Conservation (phyloP, 2,797 vertebrate species). For the Thamnophis elegans region DNA sequence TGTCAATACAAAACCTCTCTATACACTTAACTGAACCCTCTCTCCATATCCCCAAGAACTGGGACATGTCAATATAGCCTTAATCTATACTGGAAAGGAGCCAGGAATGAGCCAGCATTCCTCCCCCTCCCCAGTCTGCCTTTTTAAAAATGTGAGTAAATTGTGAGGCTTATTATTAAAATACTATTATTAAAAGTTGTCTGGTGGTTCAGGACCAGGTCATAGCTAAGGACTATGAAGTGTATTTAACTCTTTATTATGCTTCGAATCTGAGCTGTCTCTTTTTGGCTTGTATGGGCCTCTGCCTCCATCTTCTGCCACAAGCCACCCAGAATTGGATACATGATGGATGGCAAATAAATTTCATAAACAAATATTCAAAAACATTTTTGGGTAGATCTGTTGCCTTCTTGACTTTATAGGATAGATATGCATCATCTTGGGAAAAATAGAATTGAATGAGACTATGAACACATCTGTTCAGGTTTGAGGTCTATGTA, state of each 20-base stretch:
- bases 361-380: background rate
- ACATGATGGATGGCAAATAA: background rate
- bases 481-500: background rate
- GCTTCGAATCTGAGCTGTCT: background rate
- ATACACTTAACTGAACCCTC: background rate
- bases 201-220: background rate
- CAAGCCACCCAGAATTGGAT: background rate
- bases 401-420: background rate
- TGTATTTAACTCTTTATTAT: background rate
- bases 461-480: background rate
- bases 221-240: background rate
- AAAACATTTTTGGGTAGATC: background rate
- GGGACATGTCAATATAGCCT: background rate
- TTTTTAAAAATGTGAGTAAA: background rate
- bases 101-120: background rate
- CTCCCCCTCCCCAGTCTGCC: background rate
- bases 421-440: background rate
- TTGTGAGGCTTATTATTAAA: background rate
- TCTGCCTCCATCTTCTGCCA: background rate
- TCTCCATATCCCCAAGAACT: background rate
- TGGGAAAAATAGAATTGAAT: background rate
- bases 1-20: background rate
- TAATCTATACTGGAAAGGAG: background rate
- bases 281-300: background rate
- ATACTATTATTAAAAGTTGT: background rate